Base-by-base conservation (phyloP, 2,888 invertebrate genomes). In the Agonopterix subpropinquella region DNA sequence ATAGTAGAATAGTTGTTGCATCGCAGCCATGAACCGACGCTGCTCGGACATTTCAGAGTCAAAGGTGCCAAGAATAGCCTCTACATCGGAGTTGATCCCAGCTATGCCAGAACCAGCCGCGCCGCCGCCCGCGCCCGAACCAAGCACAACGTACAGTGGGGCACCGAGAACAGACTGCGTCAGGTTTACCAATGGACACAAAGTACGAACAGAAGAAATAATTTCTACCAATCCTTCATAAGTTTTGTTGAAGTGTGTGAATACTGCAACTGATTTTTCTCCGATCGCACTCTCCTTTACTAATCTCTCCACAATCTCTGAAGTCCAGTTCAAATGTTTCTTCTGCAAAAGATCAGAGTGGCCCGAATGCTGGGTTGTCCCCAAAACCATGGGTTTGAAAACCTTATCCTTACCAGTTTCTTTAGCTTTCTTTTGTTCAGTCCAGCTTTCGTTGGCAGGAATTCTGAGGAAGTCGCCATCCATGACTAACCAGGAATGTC, bases 1-100 rank as follows among this genome's bases (percentile, higher is more conserved):
- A 63, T 94, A 92, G 76, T 95, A 95, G 77, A 96, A 96, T 36
- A 95, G 78, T 56, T 93, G 92, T 67, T 95, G 95, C 89, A 96
- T 94, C 9, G 95, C 93, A 0, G 93, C 91, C 59, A 94, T 91
- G 68, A 92, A 96, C 11, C 93, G 89, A 42, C 93, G 90, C 68
- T 95, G 94, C 62, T 93, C 93, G 0, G 92, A 91, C 41, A 92
- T 92, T 60, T 91, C 91, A 0, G 93, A 92, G 52, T 92, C 92
- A 61, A 93, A 95, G 10, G 92, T 90, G 0, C 94, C 95, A 44
- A 96, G 89, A 58, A 96, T 96, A 0, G 95, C 95, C 47, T 92
- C 91, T 0, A 94, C 90, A 68, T 96, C 96, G 1, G 93, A 90
- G 67, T 93, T 92, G 1, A 74, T 65, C 18, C 54, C 70, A 4